Percentiles rank a stretch among this genome's conserved stretches.
These are phyloP conservation scores for Ceratosolen solmsi DNA, from an alignment of 1,140 invertebrate species.

Conservation along the genomic window DNA sequence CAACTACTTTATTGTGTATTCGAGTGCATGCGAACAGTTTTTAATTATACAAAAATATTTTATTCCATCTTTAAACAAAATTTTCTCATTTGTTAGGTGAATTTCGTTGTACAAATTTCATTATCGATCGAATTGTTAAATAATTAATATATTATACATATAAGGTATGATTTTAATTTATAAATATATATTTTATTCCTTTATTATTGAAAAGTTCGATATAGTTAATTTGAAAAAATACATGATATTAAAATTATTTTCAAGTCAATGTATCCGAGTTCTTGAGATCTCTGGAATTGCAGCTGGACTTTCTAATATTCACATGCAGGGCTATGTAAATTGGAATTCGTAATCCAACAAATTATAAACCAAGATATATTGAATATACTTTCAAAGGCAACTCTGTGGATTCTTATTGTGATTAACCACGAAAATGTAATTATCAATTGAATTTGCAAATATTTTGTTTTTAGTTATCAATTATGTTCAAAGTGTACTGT, in stretches of 20 bases:
- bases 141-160: too few relatives aligned
- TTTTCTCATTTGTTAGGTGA: too few relatives aligned
- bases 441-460: slow-evolving; percentile 13
- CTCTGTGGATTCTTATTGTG: slow-evolving; percentile 21
- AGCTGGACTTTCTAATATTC: background rate
- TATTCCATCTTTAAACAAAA: too few relatives aligned
- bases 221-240: too few relatives aligned
- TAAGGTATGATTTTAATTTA: too few relatives aligned
- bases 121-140: too few relatives aligned
- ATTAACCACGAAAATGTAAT: slow-evolving; percentile 14
- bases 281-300: background rate
- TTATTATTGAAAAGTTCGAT: too few relatives aligned
- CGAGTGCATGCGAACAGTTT: background rate
- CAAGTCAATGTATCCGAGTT: too few relatives aligned
- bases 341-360: slow-evolving; percentile 30
- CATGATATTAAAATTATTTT: too few relatives aligned
- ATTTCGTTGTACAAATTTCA: too few relatives aligned
- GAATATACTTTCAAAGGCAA: slow-evolving; percentile 18
- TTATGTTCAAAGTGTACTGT: background rate
- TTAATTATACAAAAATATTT: slow-evolving; percentile 26
- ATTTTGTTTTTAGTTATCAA: slow-evolving; percentile 21
- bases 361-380: background rate
- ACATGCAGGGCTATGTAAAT: background rate
- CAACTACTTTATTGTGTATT: background rate
- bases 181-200: too few relatives aligned